These are phyloP conservation scores for Nothoprocta pentlandii DNA, from an alignment of 2,113 vertebrate species.

Conservation along the genomic window DNA sequence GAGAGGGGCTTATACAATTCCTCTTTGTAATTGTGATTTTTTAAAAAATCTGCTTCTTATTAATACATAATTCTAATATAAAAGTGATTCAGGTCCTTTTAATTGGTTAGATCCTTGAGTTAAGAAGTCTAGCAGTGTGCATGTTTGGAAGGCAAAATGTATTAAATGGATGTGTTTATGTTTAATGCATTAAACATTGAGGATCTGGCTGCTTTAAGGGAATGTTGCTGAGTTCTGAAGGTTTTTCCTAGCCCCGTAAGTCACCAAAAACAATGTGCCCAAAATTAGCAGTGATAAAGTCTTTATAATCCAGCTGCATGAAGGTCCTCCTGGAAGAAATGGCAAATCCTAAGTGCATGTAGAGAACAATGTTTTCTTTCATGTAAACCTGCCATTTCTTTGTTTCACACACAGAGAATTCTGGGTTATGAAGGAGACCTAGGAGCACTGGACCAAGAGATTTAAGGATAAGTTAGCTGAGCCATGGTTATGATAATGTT, in stretches of 20 bases:
- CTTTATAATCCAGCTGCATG: neutral
- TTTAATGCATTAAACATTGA: constrained; percentile 27
- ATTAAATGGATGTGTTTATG: constrained; percentile 29
- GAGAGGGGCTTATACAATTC: constrained; percentile 12
- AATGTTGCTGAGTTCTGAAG: constrained; percentile 17
- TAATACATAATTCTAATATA: neutral
- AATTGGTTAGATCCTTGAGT: constrained; percentile 48
- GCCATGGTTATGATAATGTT: neutral
- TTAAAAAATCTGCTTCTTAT: constrained; percentile 46
- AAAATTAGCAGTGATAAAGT: neutral
- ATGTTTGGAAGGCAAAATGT: constrained; percentile 46
- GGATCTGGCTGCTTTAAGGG: neutral
- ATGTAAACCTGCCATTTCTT: neutral
- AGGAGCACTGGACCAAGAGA: neutral
- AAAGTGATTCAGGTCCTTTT: constrained; percentile 33
- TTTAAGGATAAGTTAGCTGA: neutral
- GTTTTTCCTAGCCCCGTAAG: constrained; percentile 9
- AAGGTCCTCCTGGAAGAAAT: neutral
- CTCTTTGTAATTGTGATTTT: constrained; percentile 4
- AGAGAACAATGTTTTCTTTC: neutral
- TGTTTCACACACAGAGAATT: neutral
- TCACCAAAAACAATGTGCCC: constrained; percentile 33
- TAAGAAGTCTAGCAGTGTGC: constrained; percentile 23
- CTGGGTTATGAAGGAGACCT: neutral
- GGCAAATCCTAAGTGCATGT: neutral